phyloP scores from a whole-genome alignment of 2,888 invertebrate species.

The Neoitamus cyanurus region DNA sequence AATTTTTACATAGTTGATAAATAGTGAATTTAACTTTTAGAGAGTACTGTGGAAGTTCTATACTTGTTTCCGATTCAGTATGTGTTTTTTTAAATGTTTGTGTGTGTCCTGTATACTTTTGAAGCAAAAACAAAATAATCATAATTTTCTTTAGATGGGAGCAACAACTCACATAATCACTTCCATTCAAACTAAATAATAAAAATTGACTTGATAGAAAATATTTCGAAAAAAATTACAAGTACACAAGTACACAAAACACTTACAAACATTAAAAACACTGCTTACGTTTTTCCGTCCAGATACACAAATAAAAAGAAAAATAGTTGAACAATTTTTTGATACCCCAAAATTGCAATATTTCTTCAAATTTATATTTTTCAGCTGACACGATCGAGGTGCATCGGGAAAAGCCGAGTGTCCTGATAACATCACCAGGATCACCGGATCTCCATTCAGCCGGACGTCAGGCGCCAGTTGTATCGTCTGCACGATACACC shows the following conservation, averaged over 20 bases:
- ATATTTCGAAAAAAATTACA: not conserved
- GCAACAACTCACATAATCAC: slow-evolving; percentile 67
- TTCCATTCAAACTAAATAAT: not conserved
- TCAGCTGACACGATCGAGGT: slow-evolving; percentile 61
- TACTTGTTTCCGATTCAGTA: slow-evolving; percentile 11
- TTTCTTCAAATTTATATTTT: not conserved
- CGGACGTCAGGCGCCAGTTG: slow-evolving; percentile 57
- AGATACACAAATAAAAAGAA: not conserved
- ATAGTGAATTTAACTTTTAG: not conserved
- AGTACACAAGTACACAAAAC: slow-evolving; percentile 34
- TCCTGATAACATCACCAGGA: slow-evolving; percentile 93
- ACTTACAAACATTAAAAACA: slow-evolving; percentile 39
- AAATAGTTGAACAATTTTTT: not conserved
- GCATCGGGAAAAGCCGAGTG: slow-evolving; percentile 86
- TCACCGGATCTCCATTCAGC: slow-evolving; percentile 83
- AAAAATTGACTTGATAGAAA: not conserved
- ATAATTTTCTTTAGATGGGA: slow-evolving; percentile 65
- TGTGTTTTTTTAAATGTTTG: slow-evolving; percentile 45
- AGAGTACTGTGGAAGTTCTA: not conserved
- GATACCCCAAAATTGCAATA: not conserved
- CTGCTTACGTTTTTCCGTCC: not conserved
- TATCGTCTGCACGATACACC: slow-evolving; percentile 46
- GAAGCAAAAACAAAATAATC: not conserved
- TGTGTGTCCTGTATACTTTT: slow-evolving; percentile 49
- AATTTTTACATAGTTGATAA: not conserved